Percentiles rank a stretch among this genome's conserved stretches.
These are phyloP conservation scores for Drepana arcuata DNA, from an alignment of 1,140 invertebrate genomes.

Conservation along the genomic window DNA sequence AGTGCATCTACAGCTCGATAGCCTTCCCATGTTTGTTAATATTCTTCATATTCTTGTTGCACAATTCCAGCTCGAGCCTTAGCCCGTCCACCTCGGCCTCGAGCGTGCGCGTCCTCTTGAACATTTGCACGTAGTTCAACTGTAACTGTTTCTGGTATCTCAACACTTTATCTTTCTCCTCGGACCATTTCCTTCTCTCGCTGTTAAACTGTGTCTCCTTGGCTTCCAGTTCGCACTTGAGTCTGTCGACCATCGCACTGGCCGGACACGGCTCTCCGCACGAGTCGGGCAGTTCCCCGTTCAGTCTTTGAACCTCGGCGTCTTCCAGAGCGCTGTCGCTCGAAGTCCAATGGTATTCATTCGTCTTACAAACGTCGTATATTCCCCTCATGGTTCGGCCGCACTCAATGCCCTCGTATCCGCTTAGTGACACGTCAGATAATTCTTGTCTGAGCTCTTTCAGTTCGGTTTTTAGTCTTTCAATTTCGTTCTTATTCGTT, in stretches of 20 bases:
- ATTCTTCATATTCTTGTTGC: slow-evolving; percentile 72
- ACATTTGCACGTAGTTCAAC: slow-evolving; percentile 86
- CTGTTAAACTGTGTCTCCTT: slow-evolving; percentile 77
- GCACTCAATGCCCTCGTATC: slow-evolving; percentile 72
- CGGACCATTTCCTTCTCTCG: slow-evolving; percentile 81
- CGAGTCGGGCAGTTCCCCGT: slow-evolving; percentile 61
- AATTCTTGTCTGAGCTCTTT: slow-evolving; percentile 72
- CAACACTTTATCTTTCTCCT: slow-evolving; percentile 86
- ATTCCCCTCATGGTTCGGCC: slow-evolving; percentile 66
- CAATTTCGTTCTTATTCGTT: slow-evolving; percentile 62
- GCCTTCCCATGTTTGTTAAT: slow-evolving; percentile 67
- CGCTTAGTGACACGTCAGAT: slow-evolving; percentile 72
- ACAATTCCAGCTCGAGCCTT: slow-evolving; percentile 72
- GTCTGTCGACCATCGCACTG: slow-evolving; percentile 51
- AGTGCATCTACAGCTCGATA: slow-evolving; percentile 71
- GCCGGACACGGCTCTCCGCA: slow-evolving; percentile 50
- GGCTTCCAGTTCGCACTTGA: slow-evolving; percentile 65
- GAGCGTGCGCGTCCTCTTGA: slow-evolving; percentile 77
- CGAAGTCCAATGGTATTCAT: slow-evolving; percentile 64
- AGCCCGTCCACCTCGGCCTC: slow-evolving; percentile 79
- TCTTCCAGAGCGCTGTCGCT: slow-evolving; percentile 68
- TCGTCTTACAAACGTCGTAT: slow-evolving; percentile 60
- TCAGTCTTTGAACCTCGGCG: slow-evolving; percentile 70
- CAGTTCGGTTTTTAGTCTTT: slow-evolving; percentile 71
- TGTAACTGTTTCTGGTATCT: slow-evolving; percentile 86